Percentiles rank a stretch among this genome's conserved stretches.
These are phyloP conservation scores for Nysson spinosus DNA, from an alignment of 2,888 invertebrate genomes.

Conservation along the genomic window DNA sequence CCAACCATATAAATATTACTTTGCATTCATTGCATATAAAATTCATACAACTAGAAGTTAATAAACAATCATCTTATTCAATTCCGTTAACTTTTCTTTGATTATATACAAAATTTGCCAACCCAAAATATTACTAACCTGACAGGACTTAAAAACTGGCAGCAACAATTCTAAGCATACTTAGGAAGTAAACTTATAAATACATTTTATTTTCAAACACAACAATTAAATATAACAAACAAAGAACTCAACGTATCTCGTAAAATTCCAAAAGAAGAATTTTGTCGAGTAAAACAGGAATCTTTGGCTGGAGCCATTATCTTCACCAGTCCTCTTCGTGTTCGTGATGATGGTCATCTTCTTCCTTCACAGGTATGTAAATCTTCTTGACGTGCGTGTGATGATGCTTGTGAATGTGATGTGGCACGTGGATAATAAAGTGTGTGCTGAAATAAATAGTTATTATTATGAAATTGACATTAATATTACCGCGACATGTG, in stretches of 20 bases:
- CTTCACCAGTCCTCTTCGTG: constrained; percentile 41
- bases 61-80: background rate
- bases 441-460: constrained; percentile 67
- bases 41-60: too few species aligned
- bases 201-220: background rate
- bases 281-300: background rate
- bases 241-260: background rate
- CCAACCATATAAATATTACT: background rate
- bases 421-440: constrained; percentile 70
- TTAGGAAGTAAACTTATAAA: background rate
- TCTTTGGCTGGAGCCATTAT: background rate
- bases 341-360: constrained; percentile 48
- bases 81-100: too few species aligned
- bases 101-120: too few species aligned
- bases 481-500: too few species aligned
- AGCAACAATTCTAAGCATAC: too few species aligned
- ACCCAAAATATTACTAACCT: too few species aligned
- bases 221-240: background rate
- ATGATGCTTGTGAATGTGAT: constrained; percentile 67
- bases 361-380: constrained; percentile 64
- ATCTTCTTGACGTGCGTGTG: constrained; percentile 72
- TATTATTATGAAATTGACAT: too few species aligned
- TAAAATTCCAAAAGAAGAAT: background rate
- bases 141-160: too few species aligned
- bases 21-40: too few species aligned